Conservation (phyloP, 2,113 vertebrate genomes). For the Mirza zaza region DNA sequence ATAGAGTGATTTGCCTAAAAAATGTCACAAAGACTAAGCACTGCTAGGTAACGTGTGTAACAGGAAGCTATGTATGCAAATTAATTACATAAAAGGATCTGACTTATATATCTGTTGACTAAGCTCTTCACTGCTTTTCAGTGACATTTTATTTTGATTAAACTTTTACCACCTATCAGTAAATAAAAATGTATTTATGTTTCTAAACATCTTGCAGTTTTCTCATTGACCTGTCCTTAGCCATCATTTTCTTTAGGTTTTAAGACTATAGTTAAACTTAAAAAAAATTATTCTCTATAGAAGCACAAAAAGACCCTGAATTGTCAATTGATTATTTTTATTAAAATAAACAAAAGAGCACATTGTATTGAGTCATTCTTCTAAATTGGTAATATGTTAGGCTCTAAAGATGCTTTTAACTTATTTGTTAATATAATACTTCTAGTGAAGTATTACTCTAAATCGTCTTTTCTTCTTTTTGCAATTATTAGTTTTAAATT, state of each 20-base stretch:
- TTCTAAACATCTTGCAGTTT: neutral
- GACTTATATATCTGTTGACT: neutral
- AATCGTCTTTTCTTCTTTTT: conserved; percentile 5
- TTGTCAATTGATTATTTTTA: neutral
- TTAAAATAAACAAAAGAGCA: conserved; percentile 25
- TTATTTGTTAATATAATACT: conserved; percentile 3
- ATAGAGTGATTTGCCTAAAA: conserved; percentile 19
- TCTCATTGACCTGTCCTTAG: neutral
- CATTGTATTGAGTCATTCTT: neutral
- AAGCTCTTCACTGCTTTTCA: conserved; percentile 7
- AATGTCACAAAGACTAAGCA: neutral
- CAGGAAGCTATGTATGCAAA: neutral
- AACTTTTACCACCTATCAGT: neutral
- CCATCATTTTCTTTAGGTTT: conserved; percentile 32
- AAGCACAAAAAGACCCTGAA: neutral
- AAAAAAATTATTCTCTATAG: neutral
- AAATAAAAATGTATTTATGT: conserved; percentile 26
- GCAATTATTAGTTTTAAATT: conserved; percentile 33
- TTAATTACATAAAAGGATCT: neutral
- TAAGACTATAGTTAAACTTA: conserved; percentile 23
- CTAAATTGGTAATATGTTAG: neutral
- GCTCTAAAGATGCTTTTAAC: neutral
- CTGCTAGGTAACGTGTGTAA: neutral
- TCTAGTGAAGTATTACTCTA: neutral
- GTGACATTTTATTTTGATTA: neutral